These are phyloP conservation scores for Leistus spinibarbis DNA, from an alignment of 2,888 invertebrate species.

Conservation along the genomic window DNA sequence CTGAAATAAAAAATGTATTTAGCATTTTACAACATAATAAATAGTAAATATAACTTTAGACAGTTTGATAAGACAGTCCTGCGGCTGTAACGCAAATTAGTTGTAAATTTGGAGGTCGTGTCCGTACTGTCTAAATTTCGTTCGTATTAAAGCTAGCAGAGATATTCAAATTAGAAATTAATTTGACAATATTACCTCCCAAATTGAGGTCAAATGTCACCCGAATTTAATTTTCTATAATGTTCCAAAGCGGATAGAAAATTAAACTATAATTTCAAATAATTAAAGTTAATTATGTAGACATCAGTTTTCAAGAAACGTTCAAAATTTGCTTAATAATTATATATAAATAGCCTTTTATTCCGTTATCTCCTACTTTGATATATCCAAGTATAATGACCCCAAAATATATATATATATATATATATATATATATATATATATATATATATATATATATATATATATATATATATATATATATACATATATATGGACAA, in stretches of 20 bases:
- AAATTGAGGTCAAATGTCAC: neutral
- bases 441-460: conserved; percentile 24
- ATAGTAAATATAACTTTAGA: too few relatives aligned
- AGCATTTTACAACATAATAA: too few relatives aligned
- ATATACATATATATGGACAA: neutral
- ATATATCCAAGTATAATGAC: too few relatives aligned
- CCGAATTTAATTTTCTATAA: neutral
- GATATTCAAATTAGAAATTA: neutral
- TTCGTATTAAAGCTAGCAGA: too few relatives aligned
- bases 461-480: conserved; percentile 24
- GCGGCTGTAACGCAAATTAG: too few relatives aligned
- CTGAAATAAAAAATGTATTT: too few relatives aligned
- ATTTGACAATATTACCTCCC: neutral
- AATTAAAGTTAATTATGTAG: neutral
- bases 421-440: conserved; percentile 23
- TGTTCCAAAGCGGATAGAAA: neutral
- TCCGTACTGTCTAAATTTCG: too few relatives aligned
- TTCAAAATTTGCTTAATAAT: neutral
- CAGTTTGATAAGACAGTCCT: too few relatives aligned
- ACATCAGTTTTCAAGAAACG: neutral
- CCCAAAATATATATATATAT: conserved; percentile 17
- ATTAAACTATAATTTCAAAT: neutral
- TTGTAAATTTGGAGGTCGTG: too few relatives aligned
- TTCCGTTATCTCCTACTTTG: neutral
- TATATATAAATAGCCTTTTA: neutral